A percentile compares a stretch with the other conserved stretches of the same genome.
Conservation (phyloP, 2,888 invertebrate genomes). For the Euplexia lucipara region DNA sequence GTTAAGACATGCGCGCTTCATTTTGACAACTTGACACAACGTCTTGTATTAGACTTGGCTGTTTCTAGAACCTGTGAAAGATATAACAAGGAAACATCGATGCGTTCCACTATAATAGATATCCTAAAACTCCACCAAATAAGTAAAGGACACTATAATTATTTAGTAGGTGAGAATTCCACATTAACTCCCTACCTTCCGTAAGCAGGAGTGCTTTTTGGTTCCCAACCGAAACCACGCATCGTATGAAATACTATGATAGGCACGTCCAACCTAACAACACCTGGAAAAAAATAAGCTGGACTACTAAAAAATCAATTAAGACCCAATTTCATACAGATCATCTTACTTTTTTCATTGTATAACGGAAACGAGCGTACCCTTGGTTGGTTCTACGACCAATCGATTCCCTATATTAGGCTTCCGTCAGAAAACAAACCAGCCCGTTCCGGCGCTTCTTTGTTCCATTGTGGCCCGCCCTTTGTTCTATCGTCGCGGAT, state of each 20-base stretch:
- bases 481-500: constrained; percentile 89
- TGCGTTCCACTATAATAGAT: too few species aligned
- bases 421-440: constrained; percentile 88
- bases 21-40: too few species aligned
- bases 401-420: constrained; percentile 88
- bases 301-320: constrained; percentile 46
- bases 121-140: too few species aligned
- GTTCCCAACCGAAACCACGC: too few species aligned
- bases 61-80: too few species aligned
- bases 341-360: constrained; percentile 70
- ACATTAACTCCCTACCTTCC: too few species aligned
- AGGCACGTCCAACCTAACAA: not conserved
- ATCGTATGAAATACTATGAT: not conserved
- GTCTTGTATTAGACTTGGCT: too few species aligned
- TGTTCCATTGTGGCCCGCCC: constrained; percentile 86
- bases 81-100: too few species aligned
- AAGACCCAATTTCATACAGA: constrained; percentile 57
- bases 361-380: constrained; percentile 78
- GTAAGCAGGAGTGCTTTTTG: too few species aligned
- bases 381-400: constrained; percentile 80
- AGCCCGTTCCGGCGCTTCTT: constrained; percentile 83
- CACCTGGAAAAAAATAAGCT: not conserved
- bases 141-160: too few species aligned
- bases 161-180: too few species aligned
- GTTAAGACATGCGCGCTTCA: not conserved